These are phyloP conservation scores for Elanus axillaris DNA, from an alignment of 2,113 vertebrate genomes.

Conservation along the genomic window DNA sequence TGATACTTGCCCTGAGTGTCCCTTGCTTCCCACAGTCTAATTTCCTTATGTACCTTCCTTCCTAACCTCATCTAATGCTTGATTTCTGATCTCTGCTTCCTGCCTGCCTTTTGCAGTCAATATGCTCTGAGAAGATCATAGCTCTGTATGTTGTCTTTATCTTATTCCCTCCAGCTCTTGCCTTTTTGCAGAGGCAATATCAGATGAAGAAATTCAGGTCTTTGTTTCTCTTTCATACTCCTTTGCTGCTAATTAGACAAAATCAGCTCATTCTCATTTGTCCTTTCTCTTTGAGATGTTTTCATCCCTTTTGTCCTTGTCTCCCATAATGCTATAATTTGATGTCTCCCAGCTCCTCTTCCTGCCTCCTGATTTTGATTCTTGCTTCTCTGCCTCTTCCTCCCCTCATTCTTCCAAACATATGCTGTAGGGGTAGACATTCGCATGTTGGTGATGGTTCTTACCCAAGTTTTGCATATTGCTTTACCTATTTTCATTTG, in stretches of 20 bases:
- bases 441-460: neutral
- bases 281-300: neutral
- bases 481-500: neutral
- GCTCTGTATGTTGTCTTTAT: neutral
- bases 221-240: neutral
- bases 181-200: neutral
- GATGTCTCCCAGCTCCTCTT: neutral
- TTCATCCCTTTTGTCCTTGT: neutral
- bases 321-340: neutral
- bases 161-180: neutral
- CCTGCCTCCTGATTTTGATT: neutral
- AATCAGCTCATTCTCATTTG: neutral
- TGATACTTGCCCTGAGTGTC: neutral
- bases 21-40: neutral
- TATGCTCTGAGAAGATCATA: neutral
- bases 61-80: neutral
- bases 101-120: neutral
- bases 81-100: neutral
- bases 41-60: neutral
- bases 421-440: neutral
- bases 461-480: neutral
- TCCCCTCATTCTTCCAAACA: neutral
- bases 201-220: neutral
- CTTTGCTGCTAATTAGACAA: neutral
- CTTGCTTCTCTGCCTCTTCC: neutral